Evolutionary conservation across 2,113 vertebrate species (phyloP), one percentile per base, ranked within the genome.

Genomic region (Crocuta crocuta): DNA sequence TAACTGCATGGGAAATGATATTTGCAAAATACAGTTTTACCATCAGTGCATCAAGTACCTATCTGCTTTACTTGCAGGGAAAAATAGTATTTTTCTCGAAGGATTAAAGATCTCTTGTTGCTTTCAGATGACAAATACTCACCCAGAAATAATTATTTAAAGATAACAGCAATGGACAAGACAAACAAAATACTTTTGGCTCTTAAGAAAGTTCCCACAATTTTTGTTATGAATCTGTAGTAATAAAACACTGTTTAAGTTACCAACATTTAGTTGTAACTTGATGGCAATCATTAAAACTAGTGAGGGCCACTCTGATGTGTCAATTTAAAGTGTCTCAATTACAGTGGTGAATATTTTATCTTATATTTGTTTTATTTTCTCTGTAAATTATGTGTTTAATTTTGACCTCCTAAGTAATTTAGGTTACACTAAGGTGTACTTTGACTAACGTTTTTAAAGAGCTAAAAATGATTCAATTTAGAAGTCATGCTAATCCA

Each of bases 391-490:
- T 80, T 90, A 58, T 7, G 0, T 50, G 2, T 83, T 88, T 86
- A 93, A 87, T 74, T 79, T 76, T 89, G 23, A 35, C 33, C 33
- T 50, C 50, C 23, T 88, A 89, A 91, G 26, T 88, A 89, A 91
- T 79, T 95, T 94, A 94, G 50, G 50, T 88, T 91, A 95, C 35
- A 43, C 68, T 82, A 35, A 63, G 24, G 50, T 68, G 10, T 39
- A 53, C 39, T 93, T 5, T 61, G 43, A 92, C 53, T 65, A 97
- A 79, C 33, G 94, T 94, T 45, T 78, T 79, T 83, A 96, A 15
- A 92, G 21, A 94, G 43, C 80, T 74, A 95, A 93, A 94, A 92
- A 80, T 12, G 31, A 9, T 89, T 80, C 19, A 94, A 71, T 26
- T 93, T 91, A 4, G 43, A 83, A 91, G 31, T 80, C 58, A 81